phyloP scores from a whole-genome alignment of 2,797 vertebrate genomes.

The Anabacerthia variegaticeps region DNA sequence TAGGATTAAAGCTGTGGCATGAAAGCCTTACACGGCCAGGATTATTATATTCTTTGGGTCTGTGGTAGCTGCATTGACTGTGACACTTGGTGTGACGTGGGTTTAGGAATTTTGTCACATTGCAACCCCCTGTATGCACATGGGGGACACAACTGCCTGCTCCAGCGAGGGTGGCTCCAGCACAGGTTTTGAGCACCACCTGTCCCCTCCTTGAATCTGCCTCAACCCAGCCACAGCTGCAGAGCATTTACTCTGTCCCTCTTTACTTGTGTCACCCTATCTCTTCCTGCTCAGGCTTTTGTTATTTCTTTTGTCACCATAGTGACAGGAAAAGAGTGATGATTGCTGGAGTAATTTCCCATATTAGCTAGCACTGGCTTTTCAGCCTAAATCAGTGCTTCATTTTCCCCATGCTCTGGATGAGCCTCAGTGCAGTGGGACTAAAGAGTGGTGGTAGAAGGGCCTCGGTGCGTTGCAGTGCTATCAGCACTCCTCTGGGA shows the following conservation, averaged over 20 bases:
- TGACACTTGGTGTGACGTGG: accelerated
- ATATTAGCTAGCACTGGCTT: constrained; percentile 8
- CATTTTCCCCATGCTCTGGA: neutral
- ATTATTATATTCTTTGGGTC: neutral
- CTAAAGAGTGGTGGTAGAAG: neutral
- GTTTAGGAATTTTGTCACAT: neutral
- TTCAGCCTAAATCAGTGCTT: constrained; percentile 23
- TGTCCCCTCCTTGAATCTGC: neutral
- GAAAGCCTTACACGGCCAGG: neutral
- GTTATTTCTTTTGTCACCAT: constrained; percentile 56
- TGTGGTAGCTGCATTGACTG: neutral
- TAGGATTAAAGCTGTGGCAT: neutral
- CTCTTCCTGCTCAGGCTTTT: constrained; percentile 11
- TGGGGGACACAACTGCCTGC: neutral
- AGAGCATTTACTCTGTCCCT: neutral
- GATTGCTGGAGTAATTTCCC: constrained; percentile 56
- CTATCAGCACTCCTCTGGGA: neutral
- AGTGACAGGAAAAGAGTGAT: constrained; percentile 48
- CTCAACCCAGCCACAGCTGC: accelerated
- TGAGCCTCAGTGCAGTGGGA: neutral
- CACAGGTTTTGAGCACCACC: accelerated
- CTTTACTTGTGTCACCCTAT: neutral
- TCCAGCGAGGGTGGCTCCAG: neutral
- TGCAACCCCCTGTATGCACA: neutral
- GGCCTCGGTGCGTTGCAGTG: accelerated